Evolutionary conservation across 35 echinoderm and acorn worm species (phyloP).

Genomic region (Apostichopus californicus): DNA sequence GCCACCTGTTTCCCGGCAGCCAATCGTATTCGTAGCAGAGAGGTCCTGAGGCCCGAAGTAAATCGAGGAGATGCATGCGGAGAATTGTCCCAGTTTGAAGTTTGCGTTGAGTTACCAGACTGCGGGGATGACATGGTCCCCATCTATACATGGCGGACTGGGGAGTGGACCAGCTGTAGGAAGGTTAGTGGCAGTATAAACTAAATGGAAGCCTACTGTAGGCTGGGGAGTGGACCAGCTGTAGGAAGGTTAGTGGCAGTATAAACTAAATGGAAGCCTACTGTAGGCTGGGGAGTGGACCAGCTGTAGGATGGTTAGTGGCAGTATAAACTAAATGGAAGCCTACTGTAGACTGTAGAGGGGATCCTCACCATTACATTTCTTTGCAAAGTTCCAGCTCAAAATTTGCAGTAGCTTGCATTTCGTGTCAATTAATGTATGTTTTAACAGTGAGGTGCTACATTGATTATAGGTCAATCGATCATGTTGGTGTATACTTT

Average conservation of each 20-base stretch:
- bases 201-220: too few relatives aligned
- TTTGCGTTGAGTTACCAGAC: slow-evolving; percentile 51
- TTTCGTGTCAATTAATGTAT: too few relatives aligned
- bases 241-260: slow-evolving; percentile 60
- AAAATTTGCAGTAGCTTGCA: too few relatives aligned
- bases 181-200: slow-evolving; percentile 49
- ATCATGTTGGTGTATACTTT: too few relatives aligned
- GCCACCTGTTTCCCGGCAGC: slow-evolving; percentile 66
- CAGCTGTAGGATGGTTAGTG: slow-evolving; percentile 75
- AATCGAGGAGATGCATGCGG: slow-evolving; percentile 68
- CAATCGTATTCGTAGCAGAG: slow-evolving; percentile 50
- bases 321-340: too few relatives aligned
- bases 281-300: slow-evolving; percentile 79
- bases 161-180: slow-evolving; percentile 87
- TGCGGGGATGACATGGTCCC: slow-evolving; percentile 52
- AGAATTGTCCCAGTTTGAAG: slow-evolving; percentile 59
- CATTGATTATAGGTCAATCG: too few relatives aligned
- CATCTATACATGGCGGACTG: slow-evolving; percentile 78
- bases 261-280: too few relatives aligned
- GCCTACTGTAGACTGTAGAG: slow-evolving; percentile 57
- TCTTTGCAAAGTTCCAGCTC: too few relatives aligned
- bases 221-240: background rate
- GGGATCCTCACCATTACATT: too few relatives aligned
- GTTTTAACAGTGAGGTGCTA: too few relatives aligned
- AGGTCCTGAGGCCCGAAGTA: slow-evolving; percentile 51